Percentiles rank a stretch among this genome's conserved stretches.
These are phyloP conservation scores for Bufotes viridis DNA, from an alignment of 2,797 vertebrate species.

Conservation along the genomic window DNA sequence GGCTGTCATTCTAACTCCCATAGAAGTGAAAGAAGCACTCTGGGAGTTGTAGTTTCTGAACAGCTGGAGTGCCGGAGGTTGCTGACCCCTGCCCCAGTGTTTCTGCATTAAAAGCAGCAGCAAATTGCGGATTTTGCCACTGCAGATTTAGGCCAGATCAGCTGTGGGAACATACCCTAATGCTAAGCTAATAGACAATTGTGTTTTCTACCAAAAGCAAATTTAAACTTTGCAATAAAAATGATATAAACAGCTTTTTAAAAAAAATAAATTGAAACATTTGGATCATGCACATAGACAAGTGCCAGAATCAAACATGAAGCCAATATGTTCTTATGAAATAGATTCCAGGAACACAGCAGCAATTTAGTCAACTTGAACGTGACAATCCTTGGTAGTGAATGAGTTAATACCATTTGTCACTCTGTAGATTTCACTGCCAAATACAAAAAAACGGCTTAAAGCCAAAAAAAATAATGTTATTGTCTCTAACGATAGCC, in stretches of 20 bases:
- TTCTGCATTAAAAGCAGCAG: no score
- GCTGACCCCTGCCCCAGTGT: no score
- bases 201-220: background rate
- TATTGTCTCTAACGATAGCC: background rate
- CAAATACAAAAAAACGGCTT: background rate
- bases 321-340: slow-evolving; percentile 7
- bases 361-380: background rate
- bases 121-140: no score
- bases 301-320: slow-evolving; percentile 23
- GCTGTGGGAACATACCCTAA: no score
- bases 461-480: background rate
- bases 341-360: slow-evolving; percentile 23
- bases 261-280: slow-evolving; percentile 5
- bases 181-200: background rate
- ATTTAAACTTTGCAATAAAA: slow-evolving; percentile 5
- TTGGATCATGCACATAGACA: background rate
- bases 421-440: background rate
- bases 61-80: no score
- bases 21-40: no score
- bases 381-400: slow-evolving; percentile 19
- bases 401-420: slow-evolving; percentile 27
- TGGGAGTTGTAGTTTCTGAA: no score
- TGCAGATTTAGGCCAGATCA: no score
- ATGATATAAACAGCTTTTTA: slow-evolving; percentile 19
- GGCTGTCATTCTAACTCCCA: no score